Evolutionary conservation across 2,797 vertebrate species (phyloP), one percentile per base, ranked within the genome.

Genomic region (Sebastiscus albofasciatus): DNA sequence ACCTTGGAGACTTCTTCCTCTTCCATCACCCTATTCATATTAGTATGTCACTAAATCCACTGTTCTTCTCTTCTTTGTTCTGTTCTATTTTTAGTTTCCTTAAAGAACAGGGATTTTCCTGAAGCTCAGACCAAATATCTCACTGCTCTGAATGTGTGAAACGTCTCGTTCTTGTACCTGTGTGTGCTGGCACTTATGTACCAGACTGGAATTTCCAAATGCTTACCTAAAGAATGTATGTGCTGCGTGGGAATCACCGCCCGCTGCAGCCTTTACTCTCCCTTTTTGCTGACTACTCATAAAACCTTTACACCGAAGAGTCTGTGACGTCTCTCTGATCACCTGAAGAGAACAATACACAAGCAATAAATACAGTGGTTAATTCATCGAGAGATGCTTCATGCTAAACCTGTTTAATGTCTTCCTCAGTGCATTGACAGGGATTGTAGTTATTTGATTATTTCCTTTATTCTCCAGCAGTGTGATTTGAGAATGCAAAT

Each of bases 131-230:
- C 1, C 12, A 39, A 20, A 16, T 39, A 13, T 11, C 29, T 33
- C 24, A 56, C n/a, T 31, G 0, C 27, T 36, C 13, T 55, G 3
- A 54, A 18, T 36, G 26, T 61, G n/a, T 16, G 2, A 24, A 36
- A 24, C 11, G 22, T 49, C 1, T 65, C 54, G 24, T 39, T 72
- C 11, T 62, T 56, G 2, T 62, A 71, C 73, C 79, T 80, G 67
- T 60, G 34, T 46, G 22, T 58, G 61, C 46, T 34, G 13, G 9
- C 18, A 1, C 24, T n/a, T 9, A 11, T 2, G 65, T 33, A 39
- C 1, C 18, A 36, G n/a, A 54, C 46, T 72, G 75, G 70, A 81
- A 81, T 81, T 85, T 79, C 79, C 69, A 64, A 77, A 75, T 58
- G 26, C 79, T 81, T 72, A 36, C 33, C 13, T 20, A 67, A 24